Base-by-base conservation (phyloP, 92 coral and sea anemone species). In the Meandrina meandrites region DNA sequence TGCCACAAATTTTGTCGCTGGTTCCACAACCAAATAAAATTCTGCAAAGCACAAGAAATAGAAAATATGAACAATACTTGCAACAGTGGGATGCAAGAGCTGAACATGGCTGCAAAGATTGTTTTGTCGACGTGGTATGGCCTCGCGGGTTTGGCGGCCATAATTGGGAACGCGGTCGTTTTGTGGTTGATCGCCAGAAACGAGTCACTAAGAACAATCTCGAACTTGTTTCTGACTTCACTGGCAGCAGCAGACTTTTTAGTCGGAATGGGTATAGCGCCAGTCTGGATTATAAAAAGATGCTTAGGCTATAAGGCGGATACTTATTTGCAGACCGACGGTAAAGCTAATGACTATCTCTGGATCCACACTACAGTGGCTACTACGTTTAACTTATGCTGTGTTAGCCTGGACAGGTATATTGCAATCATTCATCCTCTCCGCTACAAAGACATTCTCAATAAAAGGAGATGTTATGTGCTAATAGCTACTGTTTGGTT, bases 311-410 rank as follows among this genome's bases (percentile, higher is more conserved):
- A 47, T 77, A 19, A 77, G 10, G 60, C 81, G 12, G 35, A 47
- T 47, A 77, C 48, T 35, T 34, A 77, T 11, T 13, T 77, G 81
- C 36, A 77, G 6, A 47, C 81, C 12, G 3, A 45, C 42, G 64
- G 64, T n/a, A 16, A 77, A 53, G 36, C n/a, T 17, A 77, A 28
- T 22, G 81, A 77, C 60, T 53, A 47, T 31, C 81, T 77, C 40
- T 77, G 81, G 81, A 77, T 77, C 24, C 81, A 77, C 64, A 77
- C 81, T 47, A 77, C 81, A 28, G 81, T 77, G 36, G 81, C 81
- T 28, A 77, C 81, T 6, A 50, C 81, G 17, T 77, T 77, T 50
- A 77, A 77, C 81, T 48, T 77, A 50, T 77, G 81, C 35, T 47
- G 60, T 30, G 64, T 77, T n/a, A 77, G 42, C 22, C 19, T 77